Base-by-base conservation (phyloP, 1,140 invertebrate species). In the Agrypnia vestita region DNA sequence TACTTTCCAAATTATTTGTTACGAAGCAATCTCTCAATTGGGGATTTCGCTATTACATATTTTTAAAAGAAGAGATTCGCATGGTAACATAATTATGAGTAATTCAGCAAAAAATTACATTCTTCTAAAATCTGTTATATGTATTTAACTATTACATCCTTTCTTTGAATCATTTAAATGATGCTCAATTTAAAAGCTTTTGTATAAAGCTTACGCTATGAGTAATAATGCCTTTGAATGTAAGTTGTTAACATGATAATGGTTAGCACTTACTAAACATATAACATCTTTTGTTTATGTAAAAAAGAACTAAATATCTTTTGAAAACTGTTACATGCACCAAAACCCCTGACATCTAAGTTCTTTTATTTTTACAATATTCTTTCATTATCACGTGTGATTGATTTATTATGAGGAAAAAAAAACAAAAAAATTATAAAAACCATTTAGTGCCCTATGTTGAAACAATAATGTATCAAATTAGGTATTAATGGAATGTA, bases 381-480 rank as follows among this genome's bases (percentile, higher is more conserved):
- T 64, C 67, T 74, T 74, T 56, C 35, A 15, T 55, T 74, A 51
- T 74, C 71, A 35, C 53, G 51, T 74, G 71, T 55, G 69, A 51
- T n/a, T 67, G 43, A 51, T 51, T 46, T 51, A 47, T 71, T 51
- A 71, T 25, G 17, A 19, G 17, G 6, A 64, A 51, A 77, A 69
- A 80, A 59, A 80, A 62, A 72, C 10, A 62, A 73, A 78, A 64
- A 78, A 78, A 78, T 74, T 76, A 21, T 61, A 56, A 47, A 79
- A 78, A 81, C 80, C 80, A 79, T 76, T 81, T 81, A 81, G 80
- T 81, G 80, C 80, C 80, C 80, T 81, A 76, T 75, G 64, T 78
- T 64, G 51, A 81, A 81, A 78, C 80, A 81, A 79, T 81, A 78
- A 81, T 76, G 59, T 76, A 61, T 78, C 76, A 76, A 76, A 79